Conservation (phyloP, 2,797 vertebrate genomes). For the Molossus molossus region DNA sequence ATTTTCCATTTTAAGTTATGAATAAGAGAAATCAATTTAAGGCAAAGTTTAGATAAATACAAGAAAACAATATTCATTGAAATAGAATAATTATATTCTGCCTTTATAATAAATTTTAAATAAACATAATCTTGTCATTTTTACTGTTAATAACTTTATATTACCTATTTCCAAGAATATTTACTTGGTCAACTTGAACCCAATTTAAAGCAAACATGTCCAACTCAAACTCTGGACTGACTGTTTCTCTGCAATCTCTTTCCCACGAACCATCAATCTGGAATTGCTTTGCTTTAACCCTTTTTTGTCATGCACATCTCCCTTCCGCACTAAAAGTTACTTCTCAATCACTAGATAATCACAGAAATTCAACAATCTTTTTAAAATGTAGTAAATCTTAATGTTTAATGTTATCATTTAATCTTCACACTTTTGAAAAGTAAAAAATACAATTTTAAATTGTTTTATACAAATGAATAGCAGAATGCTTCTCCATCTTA, state of each 20-base stretch:
- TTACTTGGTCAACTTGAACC: slow-evolving; percentile 54
- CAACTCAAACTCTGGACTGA: slow-evolving; percentile 52
- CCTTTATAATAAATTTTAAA: slow-evolving; percentile 50
- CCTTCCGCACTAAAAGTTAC: slow-evolving; percentile 46
- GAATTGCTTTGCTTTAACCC: slow-evolving; percentile 57
- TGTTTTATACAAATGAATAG: slow-evolving; percentile 42
- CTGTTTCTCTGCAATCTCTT: background rate
- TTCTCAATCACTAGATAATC: slow-evolving; percentile 47
- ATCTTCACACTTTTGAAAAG: slow-evolving; percentile 40
- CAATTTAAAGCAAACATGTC: slow-evolving; percentile 60
- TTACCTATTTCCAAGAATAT: slow-evolving; percentile 33
- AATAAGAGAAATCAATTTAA: slow-evolving; percentile 59
- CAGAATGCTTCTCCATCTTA: background rate
- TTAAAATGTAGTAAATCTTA: slow-evolving; percentile 58
- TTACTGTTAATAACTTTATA: slow-evolving; percentile 47
- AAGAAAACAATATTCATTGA: background rate
- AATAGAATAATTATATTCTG: slow-evolving; percentile 50
- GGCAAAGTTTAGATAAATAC: slow-evolving; percentile 38
- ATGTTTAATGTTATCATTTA: background rate
- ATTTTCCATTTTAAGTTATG: slow-evolving; percentile 52
- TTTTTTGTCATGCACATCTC: slow-evolving; percentile 23
- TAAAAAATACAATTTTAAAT: slow-evolving; percentile 51
- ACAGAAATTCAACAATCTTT: slow-evolving; percentile 18
- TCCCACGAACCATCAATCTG: background rate
- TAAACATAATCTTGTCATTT: slow-evolving; percentile 8